phyloP scores from a whole-genome alignment of 2,888 invertebrate genomes.

The Stratiomys singularior region DNA sequence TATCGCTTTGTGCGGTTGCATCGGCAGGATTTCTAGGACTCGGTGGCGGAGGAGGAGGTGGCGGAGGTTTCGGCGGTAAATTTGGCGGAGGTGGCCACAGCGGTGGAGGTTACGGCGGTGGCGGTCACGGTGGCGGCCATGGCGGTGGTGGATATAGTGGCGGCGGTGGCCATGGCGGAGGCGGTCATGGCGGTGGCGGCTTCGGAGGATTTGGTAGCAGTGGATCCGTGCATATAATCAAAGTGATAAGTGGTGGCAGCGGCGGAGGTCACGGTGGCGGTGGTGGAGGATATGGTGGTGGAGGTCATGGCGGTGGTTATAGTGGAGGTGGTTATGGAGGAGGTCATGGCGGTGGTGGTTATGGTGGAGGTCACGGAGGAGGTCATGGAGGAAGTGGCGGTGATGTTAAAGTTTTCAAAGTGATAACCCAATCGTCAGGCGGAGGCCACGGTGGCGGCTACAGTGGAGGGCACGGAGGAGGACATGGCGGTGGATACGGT shows the following conservation, averaged over 20 bases:
- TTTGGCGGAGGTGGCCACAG: constrained; percentile 1
- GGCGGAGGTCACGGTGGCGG: constrained; percentile 13
- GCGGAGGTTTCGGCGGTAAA: not conserved
- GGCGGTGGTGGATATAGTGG: constrained; percentile 26
- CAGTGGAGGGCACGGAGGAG: constrained; percentile 32
- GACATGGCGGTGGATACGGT: constrained; percentile 5
- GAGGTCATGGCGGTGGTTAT: constrained; percentile 5
- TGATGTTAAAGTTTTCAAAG: constrained; percentile 8
- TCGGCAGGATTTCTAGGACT: constrained; percentile 30
- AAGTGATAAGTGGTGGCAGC: constrained; percentile 1
- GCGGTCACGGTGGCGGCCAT: constrained; percentile 11
- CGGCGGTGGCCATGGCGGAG: not conserved
- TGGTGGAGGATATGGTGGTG: not conserved
- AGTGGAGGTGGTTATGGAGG: constrained; percentile 31
- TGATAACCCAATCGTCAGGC: constrained; percentile 15
- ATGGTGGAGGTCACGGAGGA: constrained; percentile 19
- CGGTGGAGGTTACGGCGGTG: not conserved
- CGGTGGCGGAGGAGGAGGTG: constrained; percentile 15
- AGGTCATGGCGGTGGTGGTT: constrained; percentile 19
- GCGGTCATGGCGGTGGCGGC: constrained; percentile 24
- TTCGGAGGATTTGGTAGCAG: not conserved
- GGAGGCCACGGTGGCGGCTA: constrained; percentile 26
- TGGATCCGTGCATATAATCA: constrained; percentile 15
- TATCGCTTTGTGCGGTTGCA: constrained; percentile 25
- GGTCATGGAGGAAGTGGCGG: constrained; percentile 24